Base-by-base conservation (phyloP, 2,113 vertebrate genomes). In the Alouatta palliata region DNA sequence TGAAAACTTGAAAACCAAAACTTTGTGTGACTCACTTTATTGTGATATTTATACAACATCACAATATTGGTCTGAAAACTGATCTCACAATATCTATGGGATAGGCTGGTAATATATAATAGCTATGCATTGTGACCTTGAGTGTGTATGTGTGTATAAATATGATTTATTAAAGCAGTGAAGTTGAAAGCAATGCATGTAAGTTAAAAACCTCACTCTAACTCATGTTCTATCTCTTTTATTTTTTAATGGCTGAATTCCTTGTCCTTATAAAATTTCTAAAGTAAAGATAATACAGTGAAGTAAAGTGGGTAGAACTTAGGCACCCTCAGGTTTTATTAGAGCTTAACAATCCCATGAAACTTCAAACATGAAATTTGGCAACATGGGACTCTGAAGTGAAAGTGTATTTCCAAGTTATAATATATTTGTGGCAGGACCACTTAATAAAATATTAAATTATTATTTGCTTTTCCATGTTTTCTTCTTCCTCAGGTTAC, bases 401-500 rank as follows among this genome's bases (percentile, higher is more conserved):
- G 3, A 87, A 92, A 77, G 14, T 0, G 30, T 76, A 58, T 90
- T 90, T 90, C 8, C 37, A 94, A 97, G 84, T 56, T n/a, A 1
- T 90, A 87, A 19, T 52, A 64, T 43, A 35, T 71, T 77, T 58
- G 2, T 84, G 27, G 13, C 4, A 85, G 12, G 0, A 6, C 75
- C 10, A 56, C 1, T 64, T 91, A 77, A 64, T 40, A 66, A 71
- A 95, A 71, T 71, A 54, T 54, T 70, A 84, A 95, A 64, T 32
- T 68, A 66, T 35, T 25, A 1, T 64, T 89, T 11, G 5, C 0
- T 8, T 54, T 0, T 0, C 2, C 32, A 40, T 21, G 47, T 3
- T 43, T 93, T 71, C 94, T 12, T 93, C 23, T 14, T 88, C 5
- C 2, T 86, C 6, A 86, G 49, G 93, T 93, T 43, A 49, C 83